Percentiles rank a stretch among this genome's conserved stretches.
These are phyloP conservation scores for Sminthurinus aureus DNA, from an alignment of 2,888 invertebrate genomes.

Conservation along the genomic window DNA sequence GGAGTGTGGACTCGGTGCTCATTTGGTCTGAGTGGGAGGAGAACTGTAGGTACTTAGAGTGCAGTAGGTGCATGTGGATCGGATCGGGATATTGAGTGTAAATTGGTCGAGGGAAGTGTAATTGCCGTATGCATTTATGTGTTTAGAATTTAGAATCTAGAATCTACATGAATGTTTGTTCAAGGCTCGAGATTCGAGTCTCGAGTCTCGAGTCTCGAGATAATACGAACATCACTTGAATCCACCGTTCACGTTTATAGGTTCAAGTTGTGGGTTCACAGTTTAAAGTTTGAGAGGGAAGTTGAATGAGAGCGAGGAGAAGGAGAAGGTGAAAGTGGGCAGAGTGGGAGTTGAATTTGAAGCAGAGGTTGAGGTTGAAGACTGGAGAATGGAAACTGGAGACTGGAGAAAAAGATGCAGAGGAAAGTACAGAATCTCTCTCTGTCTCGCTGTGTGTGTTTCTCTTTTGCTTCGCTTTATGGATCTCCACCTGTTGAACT, in stretches of 20 bases:
- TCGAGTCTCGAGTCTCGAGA: not conserved
- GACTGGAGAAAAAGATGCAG: not conserved
- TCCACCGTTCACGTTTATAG: not conserved
- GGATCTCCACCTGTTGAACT: not conserved
- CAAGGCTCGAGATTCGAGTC: too few species aligned
- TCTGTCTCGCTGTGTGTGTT: not conserved
- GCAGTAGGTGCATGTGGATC: too few species aligned
- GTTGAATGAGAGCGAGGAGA: not conserved
- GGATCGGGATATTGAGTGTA: too few species aligned
- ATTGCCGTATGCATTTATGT: too few species aligned
- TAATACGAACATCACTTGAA: not conserved
- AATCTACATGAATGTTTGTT: too few species aligned
- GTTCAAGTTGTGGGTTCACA: not conserved
- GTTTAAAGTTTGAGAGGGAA: constrained; percentile 5
- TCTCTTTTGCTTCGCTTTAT: constrained; percentile 12
- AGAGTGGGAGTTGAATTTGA: not conserved
- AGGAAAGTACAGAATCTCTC: not conserved
- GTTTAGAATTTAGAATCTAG: too few species aligned
- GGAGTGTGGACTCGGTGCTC: too few species aligned
- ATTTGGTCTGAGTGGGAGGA: too few species aligned
- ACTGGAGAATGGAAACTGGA: not conserved
- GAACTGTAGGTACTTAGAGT: too few species aligned
- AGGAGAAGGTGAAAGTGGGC: not conserved
- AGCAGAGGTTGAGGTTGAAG: too few species aligned
- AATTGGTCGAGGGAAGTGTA: too few species aligned